Conservation (phyloP, 2,797 vertebrate genomes). For the Catostomus latipinnis region DNA sequence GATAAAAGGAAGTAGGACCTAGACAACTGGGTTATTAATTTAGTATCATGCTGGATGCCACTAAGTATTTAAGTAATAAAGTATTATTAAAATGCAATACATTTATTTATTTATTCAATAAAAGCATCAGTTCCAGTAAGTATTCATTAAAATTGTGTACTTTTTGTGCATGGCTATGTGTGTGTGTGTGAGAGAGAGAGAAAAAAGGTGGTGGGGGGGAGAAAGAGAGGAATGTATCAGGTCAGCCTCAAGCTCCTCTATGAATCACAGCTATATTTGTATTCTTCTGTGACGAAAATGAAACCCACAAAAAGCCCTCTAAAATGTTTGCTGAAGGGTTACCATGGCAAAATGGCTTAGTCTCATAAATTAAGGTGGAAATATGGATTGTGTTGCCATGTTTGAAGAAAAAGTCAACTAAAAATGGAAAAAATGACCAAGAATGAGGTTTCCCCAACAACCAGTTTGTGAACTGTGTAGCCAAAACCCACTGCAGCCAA, state of each 20-base stretch:
- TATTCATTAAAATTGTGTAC: constrained; percentile 32
- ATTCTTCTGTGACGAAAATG: constrained; percentile 68
- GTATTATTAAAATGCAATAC: too few species aligned
- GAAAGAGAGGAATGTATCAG: constrained; percentile 68
- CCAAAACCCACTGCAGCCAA: constrained; percentile 4
- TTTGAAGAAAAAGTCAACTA: constrained; percentile 28
- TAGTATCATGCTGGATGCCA: too few species aligned
- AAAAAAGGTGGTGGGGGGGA: neutral
- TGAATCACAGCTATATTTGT: constrained; percentile 80
- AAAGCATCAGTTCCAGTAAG: constrained; percentile 24
- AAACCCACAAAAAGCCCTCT: constrained; percentile 61
- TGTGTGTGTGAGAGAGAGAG: neutral
- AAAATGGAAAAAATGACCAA: neutral
- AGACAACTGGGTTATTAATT: too few species aligned
- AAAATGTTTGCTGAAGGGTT: constrained; percentile 71
- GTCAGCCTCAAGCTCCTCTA: constrained; percentile 65
- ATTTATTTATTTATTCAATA: neutral
- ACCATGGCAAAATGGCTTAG: constrained; percentile 63
- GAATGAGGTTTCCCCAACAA: constrained; percentile 37
- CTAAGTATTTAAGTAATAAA: too few species aligned
- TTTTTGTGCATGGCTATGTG: constrained; percentile 5
- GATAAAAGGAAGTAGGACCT: too few species aligned
- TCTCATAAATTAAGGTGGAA: constrained; percentile 58
- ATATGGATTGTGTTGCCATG: constrained; percentile 26
- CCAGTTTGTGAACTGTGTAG: neutral